Evolutionary conservation across 2,797 vertebrate species (phyloP).

Genomic region (Intellagama lesueurii): DNA sequence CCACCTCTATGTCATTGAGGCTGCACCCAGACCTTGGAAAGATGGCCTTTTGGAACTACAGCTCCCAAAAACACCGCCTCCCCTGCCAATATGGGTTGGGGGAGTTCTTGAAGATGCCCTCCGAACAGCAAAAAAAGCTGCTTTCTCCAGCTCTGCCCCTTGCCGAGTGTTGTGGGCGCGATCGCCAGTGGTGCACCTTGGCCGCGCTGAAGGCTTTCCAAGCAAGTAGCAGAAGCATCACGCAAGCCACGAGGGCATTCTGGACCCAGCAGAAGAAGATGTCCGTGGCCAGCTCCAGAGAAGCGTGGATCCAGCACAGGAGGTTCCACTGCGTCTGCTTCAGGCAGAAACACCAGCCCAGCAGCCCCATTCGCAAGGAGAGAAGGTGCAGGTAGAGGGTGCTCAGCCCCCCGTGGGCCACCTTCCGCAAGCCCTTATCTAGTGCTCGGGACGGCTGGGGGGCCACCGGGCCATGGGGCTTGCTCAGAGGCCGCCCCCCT

Average conservation of each 20-base stretch:
- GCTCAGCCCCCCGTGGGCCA: not conserved
- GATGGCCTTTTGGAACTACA: no score
- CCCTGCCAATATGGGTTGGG: no score
- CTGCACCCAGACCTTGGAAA: no score
- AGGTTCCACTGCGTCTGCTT: slow-evolving; percentile 4
- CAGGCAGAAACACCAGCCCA: slow-evolving; percentile 25
- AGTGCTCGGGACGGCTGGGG: not conserved
- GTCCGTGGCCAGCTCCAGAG: slow-evolving; percentile 4
- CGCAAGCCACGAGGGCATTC: slow-evolving; percentile 7
- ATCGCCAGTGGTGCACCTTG: not conserved
- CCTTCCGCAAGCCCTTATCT: no score
- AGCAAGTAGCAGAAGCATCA: slow-evolving; percentile 11
- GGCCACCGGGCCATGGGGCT: not conserved
- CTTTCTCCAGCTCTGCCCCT: no score
- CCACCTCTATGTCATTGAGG: no score
- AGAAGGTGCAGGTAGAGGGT: slow-evolving; percentile 4
- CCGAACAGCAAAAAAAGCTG: no score
- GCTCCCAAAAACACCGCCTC: no score
- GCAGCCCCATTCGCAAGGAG: slow-evolving; percentile 10
- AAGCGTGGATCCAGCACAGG: not conserved
- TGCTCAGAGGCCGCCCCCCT: not conserved
- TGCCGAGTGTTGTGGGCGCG: no score
- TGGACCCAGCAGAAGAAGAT: slow-evolving; percentile 25
- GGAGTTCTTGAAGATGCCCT: no score
- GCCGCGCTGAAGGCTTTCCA: slow-evolving; percentile 3